These are phyloP conservation scores for Gambusia holbrooki DNA, from an alignment of 2,113 vertebrate species.

Conservation along the genomic window DNA sequence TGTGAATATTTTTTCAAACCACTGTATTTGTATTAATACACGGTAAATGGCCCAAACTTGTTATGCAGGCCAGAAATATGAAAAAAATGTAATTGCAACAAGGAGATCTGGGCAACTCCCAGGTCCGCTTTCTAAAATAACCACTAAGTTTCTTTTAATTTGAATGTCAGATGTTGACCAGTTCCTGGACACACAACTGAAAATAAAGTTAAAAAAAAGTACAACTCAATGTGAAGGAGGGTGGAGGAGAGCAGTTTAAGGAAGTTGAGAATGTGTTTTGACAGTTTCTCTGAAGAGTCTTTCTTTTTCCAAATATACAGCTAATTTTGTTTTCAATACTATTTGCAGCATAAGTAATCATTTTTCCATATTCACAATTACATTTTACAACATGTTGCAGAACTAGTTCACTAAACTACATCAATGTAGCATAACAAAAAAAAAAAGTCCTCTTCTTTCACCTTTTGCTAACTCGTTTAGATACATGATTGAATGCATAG, in stretches of 20 bases:
- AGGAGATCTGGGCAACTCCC: constrained; percentile 10
- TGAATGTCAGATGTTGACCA: constrained; percentile 15
- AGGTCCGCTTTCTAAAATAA: constrained; percentile 28
- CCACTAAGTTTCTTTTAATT: constrained; percentile 24
- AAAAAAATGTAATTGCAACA: constrained; percentile 14
- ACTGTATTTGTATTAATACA: background rate
- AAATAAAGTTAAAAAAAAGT: constrained; percentile 33
- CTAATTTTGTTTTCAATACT: constrained; percentile 15
- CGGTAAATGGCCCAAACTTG: background rate
- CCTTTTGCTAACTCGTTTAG: constrained; percentile 43
- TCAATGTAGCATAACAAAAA: constrained; percentile 23
- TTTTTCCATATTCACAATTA: background rate
- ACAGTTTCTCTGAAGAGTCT: constrained; percentile 58
- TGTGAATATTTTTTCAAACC: background rate
- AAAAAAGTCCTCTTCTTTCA: constrained; percentile 21
- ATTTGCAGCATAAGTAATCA: background rate
- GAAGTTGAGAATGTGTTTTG: constrained; percentile 61
- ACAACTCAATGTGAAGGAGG: constrained; percentile 10
- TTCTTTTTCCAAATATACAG: constrained; percentile 9
- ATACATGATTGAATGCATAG: background rate
- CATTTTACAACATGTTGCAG: constrained; percentile 10
- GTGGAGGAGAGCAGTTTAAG: constrained; percentile 12
- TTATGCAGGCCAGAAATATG: background rate
- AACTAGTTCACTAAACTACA: constrained; percentile 23
- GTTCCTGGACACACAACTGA: constrained; percentile 31